Percentiles rank a stretch among this genome's conserved stretches.
Evolutionary conservation across 2,113 vertebrate genomes (phyloP).

Genomic region (Crypturellus undulatus): DNA sequence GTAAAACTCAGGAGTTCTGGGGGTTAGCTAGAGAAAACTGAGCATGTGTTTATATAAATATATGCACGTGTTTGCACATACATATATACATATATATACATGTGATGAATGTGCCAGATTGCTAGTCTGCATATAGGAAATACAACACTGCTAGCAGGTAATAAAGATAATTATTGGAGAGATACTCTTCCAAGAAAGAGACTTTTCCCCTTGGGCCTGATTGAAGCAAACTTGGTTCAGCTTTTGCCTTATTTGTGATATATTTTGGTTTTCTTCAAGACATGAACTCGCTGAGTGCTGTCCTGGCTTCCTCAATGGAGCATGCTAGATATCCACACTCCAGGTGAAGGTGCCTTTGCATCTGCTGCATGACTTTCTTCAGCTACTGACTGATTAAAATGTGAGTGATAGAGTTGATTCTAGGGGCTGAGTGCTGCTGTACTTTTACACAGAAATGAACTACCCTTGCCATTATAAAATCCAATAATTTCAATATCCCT

Average conservation of each 20-base stretch:
- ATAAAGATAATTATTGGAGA: neutral
- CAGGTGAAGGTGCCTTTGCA: fast-evolving
- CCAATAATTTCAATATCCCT: neutral
- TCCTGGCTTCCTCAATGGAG: neutral
- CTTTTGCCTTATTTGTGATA: neutral
- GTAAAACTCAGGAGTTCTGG: neutral
- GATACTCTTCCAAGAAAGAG: neutral
- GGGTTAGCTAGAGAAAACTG: neutral
- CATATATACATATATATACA: fast-evolving
- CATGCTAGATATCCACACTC: neutral
- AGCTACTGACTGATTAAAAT: neutral
- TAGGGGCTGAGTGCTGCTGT: neutral
- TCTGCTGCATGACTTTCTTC: neutral
- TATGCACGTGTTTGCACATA: neutral
- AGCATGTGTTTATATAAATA: neutral
- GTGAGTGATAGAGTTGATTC: fast-evolving
- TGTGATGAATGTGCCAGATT: neutral
- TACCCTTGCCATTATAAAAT: neutral
- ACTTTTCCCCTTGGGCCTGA: neutral
- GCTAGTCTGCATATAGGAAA: neutral
- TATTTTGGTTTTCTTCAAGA: neutral
- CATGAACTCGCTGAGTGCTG: fast-evolving
- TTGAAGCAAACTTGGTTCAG: neutral
- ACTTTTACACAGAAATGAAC: neutral
- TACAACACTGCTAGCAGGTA: neutral